These are phyloP conservation scores for Sceliomorpha sp. DNA, from an alignment of 2,888 invertebrate species.

Conservation along the genomic window DNA sequence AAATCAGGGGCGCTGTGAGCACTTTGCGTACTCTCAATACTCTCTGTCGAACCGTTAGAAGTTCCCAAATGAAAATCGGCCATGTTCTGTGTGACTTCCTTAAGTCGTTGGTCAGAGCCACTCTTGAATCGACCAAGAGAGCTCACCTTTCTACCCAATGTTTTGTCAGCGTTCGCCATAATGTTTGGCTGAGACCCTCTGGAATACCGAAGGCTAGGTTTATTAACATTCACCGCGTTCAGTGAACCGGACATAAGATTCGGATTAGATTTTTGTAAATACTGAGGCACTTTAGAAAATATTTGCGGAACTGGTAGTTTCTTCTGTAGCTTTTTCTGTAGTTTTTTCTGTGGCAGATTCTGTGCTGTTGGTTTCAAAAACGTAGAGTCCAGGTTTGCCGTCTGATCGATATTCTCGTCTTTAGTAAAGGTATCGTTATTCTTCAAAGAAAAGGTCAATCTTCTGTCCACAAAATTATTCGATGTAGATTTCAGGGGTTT, in stretches of 20 bases:
- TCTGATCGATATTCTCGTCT: constrained; percentile 1
- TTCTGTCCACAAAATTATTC: constrained; percentile 33
- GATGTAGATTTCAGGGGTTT: constrained; percentile 13
- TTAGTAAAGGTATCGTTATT: constrained; percentile 40
- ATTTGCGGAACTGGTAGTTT: constrained; percentile 62
- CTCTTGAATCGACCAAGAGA: constrained; percentile 67
- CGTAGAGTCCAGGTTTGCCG: constrained; percentile 27
- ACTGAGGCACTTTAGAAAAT: constrained; percentile 71
- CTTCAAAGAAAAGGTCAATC: constrained; percentile 66
- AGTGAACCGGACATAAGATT: constrained; percentile 70
- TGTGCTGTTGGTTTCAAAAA: constrained; percentile 26
- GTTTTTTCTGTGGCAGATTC: constrained; percentile 32
- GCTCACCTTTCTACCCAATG: constrained; percentile 59
- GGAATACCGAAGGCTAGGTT: constrained; percentile 55
- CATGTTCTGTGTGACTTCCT: constrained; percentile 59
- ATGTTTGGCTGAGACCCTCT: constrained; percentile 70
- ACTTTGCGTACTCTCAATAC: constrained; percentile 75
- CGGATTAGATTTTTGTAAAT: constrained; percentile 77
- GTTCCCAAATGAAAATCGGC: constrained; percentile 62
- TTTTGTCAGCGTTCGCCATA: constrained; percentile 59
- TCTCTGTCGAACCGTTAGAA: constrained; percentile 73
- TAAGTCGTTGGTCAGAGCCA: constrained; percentile 71
- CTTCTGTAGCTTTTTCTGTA: constrained; percentile 45
- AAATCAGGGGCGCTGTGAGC: constrained; percentile 76
- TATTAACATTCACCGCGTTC: constrained; percentile 50